Conservation (phyloP, 2,797 vertebrate species). For the Manis crassicaudata region DNA sequence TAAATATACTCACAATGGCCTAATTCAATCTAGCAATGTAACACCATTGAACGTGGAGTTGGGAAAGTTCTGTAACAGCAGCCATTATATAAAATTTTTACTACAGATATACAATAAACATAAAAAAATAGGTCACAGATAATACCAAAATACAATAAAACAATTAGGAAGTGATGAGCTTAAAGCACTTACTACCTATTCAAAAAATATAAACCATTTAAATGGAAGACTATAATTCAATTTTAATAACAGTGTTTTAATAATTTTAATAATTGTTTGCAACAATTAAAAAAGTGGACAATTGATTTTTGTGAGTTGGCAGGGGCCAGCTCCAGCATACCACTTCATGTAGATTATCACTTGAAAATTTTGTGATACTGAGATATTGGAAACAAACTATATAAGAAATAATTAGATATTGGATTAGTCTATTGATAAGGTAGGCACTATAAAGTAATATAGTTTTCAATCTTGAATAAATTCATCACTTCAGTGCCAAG, state of each 20-base stretch:
- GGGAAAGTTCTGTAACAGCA: neutral
- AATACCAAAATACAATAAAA: neutral
- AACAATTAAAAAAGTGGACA: neutral
- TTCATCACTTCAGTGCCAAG: neutral
- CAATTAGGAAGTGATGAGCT: neutral
- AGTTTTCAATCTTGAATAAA: neutral
- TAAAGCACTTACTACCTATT: neutral
- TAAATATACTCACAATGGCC: neutral
- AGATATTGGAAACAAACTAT: neutral
- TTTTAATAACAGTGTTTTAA: neutral
- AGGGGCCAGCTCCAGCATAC: neutral
- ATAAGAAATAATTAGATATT: neutral
- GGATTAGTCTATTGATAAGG: neutral
- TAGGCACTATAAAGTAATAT: too few species aligned
- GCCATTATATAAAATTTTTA: neutral
- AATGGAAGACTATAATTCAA: neutral
- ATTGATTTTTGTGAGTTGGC: neutral
- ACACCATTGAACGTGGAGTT: neutral
- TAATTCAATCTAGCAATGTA: neutral
- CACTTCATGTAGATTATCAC: neutral
- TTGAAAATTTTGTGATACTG: neutral
- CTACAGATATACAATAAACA: neutral
- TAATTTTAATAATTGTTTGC: neutral
- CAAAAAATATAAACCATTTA: neutral
- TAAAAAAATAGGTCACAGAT: neutral